phyloP scores from a whole-genome alignment of 2,797 vertebrate genomes.

The Phrynocephalus forsythii region DNA sequence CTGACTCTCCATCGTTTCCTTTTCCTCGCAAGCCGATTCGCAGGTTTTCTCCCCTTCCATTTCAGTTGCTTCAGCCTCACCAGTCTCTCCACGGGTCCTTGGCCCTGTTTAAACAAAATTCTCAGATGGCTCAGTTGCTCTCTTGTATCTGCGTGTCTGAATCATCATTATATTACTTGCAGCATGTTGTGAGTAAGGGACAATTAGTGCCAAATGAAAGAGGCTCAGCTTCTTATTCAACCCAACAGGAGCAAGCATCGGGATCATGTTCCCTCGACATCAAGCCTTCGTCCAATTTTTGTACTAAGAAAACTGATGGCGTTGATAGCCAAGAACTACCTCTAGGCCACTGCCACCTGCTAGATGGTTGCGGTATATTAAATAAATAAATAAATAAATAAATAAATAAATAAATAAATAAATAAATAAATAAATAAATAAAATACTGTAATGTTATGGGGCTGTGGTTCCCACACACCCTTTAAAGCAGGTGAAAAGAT shows the following conservation, averaged over 20 bases:
- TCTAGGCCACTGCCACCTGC: neutral
- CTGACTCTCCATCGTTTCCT: rapidly evolving
- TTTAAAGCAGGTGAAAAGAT: no score
- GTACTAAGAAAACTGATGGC: no score
- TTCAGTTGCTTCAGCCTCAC: slow-evolving; percentile 53
- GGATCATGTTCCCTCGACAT: neutral
- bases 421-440: no score
- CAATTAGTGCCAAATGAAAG: neutral
- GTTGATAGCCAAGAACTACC: no score
- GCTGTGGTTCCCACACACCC: no score
- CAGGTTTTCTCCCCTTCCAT: neutral
- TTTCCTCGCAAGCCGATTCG: neutral
- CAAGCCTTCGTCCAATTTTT: neutral
- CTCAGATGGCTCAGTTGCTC: slow-evolving; percentile 23
- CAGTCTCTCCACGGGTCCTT: slow-evolving; percentile 44
- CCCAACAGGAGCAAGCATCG: neutral
- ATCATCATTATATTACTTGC: neutral
- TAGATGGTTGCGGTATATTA: no score
- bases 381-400: no score
- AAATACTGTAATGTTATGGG: no score
- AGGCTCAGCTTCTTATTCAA: neutral
- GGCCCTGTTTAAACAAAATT: slow-evolving; percentile 38
- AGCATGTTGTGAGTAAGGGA: neutral
- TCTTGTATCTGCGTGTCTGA: slow-evolving; percentile 41
- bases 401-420: no score